Base-by-base conservation (phyloP, 2,888 invertebrate genomes). In the Chloroclystis v-ata region DNA sequence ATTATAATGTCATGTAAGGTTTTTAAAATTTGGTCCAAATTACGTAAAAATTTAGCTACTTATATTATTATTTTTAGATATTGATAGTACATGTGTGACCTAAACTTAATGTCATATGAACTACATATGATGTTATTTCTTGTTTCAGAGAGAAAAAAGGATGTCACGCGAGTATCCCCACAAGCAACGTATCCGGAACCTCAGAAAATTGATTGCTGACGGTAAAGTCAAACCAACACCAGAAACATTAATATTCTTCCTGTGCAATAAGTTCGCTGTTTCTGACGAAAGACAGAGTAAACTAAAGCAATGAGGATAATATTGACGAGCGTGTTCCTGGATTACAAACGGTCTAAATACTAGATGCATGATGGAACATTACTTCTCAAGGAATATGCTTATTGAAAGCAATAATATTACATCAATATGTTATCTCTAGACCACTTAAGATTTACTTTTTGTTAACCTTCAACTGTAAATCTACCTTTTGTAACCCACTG, bases 161-260 rank as follows among this genome's bases (percentile, higher is more conserved):
- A 37, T 11, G 32, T 28, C 37, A 16, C 71, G 81, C 71, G 91
- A 91, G 72, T 89, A 90, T 65, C 91, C 91, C 13, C 91, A 91
- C 75, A 89, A 89, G 76, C 89, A 91, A 67, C 90, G 91, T 61
- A 85, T 91, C 47, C 83, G 90, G 54, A 91, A 91, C 72, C 82
- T 91, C 53, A 81, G 88, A 50, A 68, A 75, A 42, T 72, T 88
- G 28, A 87, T 89, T 61, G 75, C 74, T 3, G 79, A 82, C 44
- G 86, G 84, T 42, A 89, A 86, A 63, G 77, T 88, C 30, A 82
- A 84, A 52, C 82, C 89, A n/a, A 82, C 82, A 9, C 68, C 80
- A 1, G 89, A 89, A 61, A 85, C 82, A 10, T 71, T 89, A 4
- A 89, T 89, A 60, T 89, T 86, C 64, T 89, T 89, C 71, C 78